Evolutionary conservation across 2,888 invertebrate species (phyloP), one percentile per base, ranked within the genome.

Genomic region (Andrena bicolor): DNA sequence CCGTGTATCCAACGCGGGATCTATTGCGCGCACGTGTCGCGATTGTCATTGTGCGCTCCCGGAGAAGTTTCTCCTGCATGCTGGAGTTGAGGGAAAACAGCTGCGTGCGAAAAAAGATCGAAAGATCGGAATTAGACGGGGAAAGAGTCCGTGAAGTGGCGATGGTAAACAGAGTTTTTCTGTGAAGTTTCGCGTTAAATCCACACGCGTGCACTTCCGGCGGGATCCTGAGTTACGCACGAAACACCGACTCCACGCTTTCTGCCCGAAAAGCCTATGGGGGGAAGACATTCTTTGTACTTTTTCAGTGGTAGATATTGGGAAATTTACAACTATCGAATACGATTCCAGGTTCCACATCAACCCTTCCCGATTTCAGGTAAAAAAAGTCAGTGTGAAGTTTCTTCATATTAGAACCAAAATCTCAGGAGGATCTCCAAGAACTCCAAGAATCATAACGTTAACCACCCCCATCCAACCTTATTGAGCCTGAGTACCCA

Each of bases 121-220:
- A 20, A 6, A 4, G 20, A 35, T 35, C 0, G 13, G 20, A 20
- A 64, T 73, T 56, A 64, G 6, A 28, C 49, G 75, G 35, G 26
- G 58, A 75, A 75, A 60, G 71, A 76, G 76, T 76, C 76, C 69
- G 76, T 76, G 76, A 76, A 76, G 61, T 53, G 23, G 53, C 69
- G n/a, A 41, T 41, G 51, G 32, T 49, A 6, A 30, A 63, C 56
- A 35, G 51, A 6, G 5, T 49, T 75, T 68, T 68, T 30, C 30
- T 26, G 28, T 0, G 13, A 8, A 26, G 32, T 32, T 41, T 41
- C 16, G 13, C 41, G 16, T 41, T 41, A 16, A 41, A 41, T 41
- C 16, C 41, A 16, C 41, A 16, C 16, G 41, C 41, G 41, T 20
- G 10, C 20, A 8, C 6, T n/a, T 66, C 23, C 41, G 5, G 3